These are phyloP conservation scores for Ceyx erithaca DNA, from an alignment of 2,797 vertebrate species.

Conservation along the genomic window DNA sequence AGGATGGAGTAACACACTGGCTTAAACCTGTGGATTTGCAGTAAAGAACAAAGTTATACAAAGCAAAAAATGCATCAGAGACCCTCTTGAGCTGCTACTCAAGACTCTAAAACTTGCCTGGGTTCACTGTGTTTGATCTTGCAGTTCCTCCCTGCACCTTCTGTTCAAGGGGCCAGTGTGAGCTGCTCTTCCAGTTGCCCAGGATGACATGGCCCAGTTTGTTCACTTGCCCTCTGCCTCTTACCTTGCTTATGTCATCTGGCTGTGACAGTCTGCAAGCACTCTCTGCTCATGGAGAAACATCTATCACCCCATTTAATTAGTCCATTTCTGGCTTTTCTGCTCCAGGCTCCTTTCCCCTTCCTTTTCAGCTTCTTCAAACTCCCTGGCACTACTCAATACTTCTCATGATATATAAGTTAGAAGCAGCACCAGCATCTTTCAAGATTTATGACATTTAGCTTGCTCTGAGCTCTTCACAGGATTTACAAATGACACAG, in stretches of 20 bases:
- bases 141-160: background rate
- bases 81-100: background rate
- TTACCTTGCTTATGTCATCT: background rate
- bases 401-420: background rate
- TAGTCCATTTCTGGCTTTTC: background rate
- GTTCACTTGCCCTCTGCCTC: background rate
- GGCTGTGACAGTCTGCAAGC: background rate
- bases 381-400: background rate
- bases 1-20: background rate
- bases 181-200: background rate
- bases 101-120: background rate
- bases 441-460: constrained; percentile 29
- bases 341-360: background rate
- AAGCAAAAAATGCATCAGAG: background rate
- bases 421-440: background rate
- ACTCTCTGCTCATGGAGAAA: background rate
- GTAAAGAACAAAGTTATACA: background rate
- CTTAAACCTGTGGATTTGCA: background rate
- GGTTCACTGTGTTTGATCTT: background rate
- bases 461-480: constrained; percentile 27
- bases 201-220: fast-evolving
- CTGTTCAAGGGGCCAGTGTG: background rate
- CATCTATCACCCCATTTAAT: background rate
- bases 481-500: background rate
- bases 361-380: background rate